phyloP scores from a whole-genome alignment of 1,140 invertebrate species.

The Ericerus pela region DNA sequence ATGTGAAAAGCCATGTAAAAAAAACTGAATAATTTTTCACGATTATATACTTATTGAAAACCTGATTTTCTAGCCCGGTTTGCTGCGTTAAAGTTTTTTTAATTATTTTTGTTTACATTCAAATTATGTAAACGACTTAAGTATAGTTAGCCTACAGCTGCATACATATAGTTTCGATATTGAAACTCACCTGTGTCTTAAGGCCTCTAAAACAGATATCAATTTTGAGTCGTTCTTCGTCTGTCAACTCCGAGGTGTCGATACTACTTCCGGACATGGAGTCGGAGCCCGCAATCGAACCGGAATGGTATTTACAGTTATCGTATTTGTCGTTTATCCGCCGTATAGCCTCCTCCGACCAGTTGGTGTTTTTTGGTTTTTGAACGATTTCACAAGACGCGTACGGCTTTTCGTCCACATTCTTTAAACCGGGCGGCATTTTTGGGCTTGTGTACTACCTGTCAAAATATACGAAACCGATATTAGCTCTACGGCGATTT shows the following conservation, averaged over 20 bases:
- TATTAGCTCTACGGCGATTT: too few species aligned
- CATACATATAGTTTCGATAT: too few species aligned
- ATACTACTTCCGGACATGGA: conserved; percentile 17
- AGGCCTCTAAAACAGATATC: conserved; percentile 65
- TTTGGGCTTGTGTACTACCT: too few species aligned
- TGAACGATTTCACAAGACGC: conserved; percentile 9
- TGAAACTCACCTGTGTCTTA: conserved; percentile 43
- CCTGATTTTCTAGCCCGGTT: too few species aligned
- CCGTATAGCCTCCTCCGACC: neutral
- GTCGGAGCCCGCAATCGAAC: conserved; percentile 15
- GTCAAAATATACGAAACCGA: too few species aligned
- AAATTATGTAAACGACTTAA: too few species aligned
- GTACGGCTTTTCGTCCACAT: neutral
- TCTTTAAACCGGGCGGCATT: conserved; percentile 7
- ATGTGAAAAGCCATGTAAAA: too few species aligned
- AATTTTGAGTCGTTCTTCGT: conserved; percentile 56
- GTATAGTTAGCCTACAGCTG: too few species aligned
- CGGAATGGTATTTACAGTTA: neutral
- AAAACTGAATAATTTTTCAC: too few species aligned
- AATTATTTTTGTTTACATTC: too few species aligned
- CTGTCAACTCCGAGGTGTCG: conserved; percentile 34
- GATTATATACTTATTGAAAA: too few species aligned
- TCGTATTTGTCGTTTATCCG: conserved; percentile 5
- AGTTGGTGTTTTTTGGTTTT: neutral
- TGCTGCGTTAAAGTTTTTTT: too few species aligned